Base-by-base conservation (phyloP, 1,140 invertebrate species). In the Scaptomyza montana region DNA sequence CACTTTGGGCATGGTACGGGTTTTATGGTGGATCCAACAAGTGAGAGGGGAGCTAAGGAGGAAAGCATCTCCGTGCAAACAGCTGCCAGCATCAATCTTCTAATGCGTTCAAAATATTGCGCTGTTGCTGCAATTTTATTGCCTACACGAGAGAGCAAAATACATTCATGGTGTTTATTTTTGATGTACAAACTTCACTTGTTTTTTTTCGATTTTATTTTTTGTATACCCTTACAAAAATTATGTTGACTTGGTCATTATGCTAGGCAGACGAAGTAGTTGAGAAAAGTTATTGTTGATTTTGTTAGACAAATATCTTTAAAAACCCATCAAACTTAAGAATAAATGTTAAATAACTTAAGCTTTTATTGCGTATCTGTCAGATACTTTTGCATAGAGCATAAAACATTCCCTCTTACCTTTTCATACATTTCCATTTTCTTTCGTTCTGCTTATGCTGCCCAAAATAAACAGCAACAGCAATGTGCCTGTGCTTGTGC, bases 21-120 rank as follows among this genome's bases (percentile, higher is more conserved):
- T 57, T 72, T 61, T 36, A 21, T 13, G 21, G 21, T 33, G 41
- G 0, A 46, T 25, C 2, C 8, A 12, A 2, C 30, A 33, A 33
- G 30, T 33, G 30, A 7, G 30, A 5, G 30, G 10, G 46, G 28
- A 12, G 28, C 39, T 10, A 36, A 9, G 5, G n/a, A 13, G 39
- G 12, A 4, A 41, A 12, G 57, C 7, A 33, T 6, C 41, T 13
- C 70, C 77, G 62, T 76, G 56, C 66, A 86, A 82, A 86, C 82
- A 86, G 84, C 82, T 85, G 78, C 75, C 82, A 87, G 82, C 82
- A 86, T 87, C 82, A 86, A 86, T 86, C 82, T 86, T 87, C 82
- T 86, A 86, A 86, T 86, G 82, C 82, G 82, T 87, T 86, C 82
- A 86, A 87, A 78, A 70, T 75, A 81, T 85, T 86, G 74, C 78